These are phyloP conservation scores for Emmelina monodactyla DNA, from an alignment of 2,888 invertebrate genomes.

Conservation along the genomic window DNA sequence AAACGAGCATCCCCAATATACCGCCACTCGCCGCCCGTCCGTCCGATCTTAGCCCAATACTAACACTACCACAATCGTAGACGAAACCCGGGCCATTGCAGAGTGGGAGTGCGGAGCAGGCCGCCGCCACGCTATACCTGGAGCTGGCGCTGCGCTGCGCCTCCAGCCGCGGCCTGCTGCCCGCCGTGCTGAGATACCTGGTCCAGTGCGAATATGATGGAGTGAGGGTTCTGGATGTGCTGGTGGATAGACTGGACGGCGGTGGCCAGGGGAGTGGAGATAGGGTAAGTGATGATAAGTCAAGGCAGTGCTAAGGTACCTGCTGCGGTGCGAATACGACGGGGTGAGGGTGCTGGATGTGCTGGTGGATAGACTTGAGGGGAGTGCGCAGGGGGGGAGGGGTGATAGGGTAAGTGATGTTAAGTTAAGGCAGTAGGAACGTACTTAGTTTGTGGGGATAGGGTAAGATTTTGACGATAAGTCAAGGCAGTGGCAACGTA, in stretches of 20 bases:
- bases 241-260: slow-evolving; percentile 80
- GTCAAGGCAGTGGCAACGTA: too few species aligned
- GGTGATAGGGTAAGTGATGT: too few species aligned
- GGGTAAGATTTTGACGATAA: too few species aligned
- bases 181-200: slow-evolving; percentile 85
- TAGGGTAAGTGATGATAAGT: too few species aligned
- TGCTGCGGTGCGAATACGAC: slow-evolving; percentile 84
- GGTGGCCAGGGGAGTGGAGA: slow-evolving; percentile 73
- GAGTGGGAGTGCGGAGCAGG: slow-evolving; percentile 87
- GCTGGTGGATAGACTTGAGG: slow-evolving; percentile 80
- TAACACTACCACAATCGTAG: slow-evolving; percentile 41
- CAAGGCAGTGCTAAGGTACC: slow-evolving; percentile 86
- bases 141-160: slow-evolving; percentile 90
- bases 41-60: slow-evolving; percentile 17
- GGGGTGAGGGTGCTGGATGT: slow-evolving; percentile 83
- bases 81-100: slow-evolving; percentile 66
- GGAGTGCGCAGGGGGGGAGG: slow-evolving; percentile 78
- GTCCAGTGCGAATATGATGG: slow-evolving; percentile 85
- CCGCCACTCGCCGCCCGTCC: not conserved
- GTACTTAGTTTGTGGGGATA: too few species aligned
- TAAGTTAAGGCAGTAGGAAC: too few species aligned
- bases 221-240: slow-evolving; percentile 79
- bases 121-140: slow-evolving; percentile 92
- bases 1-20: slow-evolving; percentile 4
- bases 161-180: slow-evolving; percentile 82